Conservation (phyloP, 2,797 vertebrate species). For the Enteromius thamalakanensis region DNA sequence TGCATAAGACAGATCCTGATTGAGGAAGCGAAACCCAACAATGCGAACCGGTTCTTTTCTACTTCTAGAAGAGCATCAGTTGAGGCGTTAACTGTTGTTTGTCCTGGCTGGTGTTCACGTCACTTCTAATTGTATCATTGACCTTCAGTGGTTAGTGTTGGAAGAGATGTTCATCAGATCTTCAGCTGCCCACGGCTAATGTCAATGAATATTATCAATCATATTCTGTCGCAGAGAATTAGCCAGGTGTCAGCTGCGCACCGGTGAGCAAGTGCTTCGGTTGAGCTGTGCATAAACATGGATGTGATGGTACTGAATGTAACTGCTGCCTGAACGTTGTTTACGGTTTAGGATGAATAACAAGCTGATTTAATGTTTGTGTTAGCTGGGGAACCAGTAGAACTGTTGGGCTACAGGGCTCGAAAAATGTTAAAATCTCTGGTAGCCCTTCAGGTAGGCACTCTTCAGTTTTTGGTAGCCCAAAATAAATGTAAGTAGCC, state of each 20-base stretch:
- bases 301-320: neutral
- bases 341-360: neutral
- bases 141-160: constrained; percentile 15
- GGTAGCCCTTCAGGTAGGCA: too few species aligned
- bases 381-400: neutral
- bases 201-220: constrained; percentile 15
- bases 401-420: neutral
- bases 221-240: constrained; percentile 21
- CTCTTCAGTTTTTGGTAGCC: too few species aligned
- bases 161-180: constrained; percentile 1
- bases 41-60: neutral
- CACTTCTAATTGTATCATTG: constrained; percentile 23
- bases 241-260: constrained; percentile 16
- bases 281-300: neutral
- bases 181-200: constrained; percentile 16
- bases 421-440: too few species aligned
- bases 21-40: neutral
- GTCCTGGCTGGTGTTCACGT: constrained; percentile 14
- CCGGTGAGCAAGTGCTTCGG: neutral
- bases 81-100: constrained; percentile 24
- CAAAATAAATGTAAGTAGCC: too few species aligned
- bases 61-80: constrained; percentile 9
- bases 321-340: neutral
- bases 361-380: neutral
- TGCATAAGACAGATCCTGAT: neutral